Evolutionary conservation across 1,140 invertebrate genomes (phyloP).

Genomic region (Heliconius himera): DNA sequence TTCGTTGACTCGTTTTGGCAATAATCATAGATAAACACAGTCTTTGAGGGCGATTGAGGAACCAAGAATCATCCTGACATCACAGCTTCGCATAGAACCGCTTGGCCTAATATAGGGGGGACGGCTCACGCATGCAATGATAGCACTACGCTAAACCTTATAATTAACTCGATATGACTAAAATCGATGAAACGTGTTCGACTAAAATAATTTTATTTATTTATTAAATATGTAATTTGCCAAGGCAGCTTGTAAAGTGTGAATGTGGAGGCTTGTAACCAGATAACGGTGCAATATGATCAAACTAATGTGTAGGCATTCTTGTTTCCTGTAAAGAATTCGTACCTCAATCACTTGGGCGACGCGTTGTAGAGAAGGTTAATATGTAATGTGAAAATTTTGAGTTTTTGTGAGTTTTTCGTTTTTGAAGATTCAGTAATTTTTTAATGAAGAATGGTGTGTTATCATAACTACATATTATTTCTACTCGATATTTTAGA

Average conservation of each 20-base stretch:
- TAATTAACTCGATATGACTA: background rate
- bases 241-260: background rate
- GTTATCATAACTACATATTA: background rate
- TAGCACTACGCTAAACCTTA: constrained; percentile 1
- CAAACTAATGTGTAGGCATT: constrained; percentile 11
- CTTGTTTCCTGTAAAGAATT: constrained; percentile 2
- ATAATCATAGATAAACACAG: constrained; percentile 27
- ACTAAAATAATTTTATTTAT: background rate
- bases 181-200: background rate
- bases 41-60: constrained; percentile 6
- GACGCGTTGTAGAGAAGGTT: background rate
- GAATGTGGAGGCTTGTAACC: constrained; percentile 8
- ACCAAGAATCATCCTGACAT: constrained; percentile 18
- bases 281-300: constrained; percentile 14
- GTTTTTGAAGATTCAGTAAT: background rate
- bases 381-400: background rate
- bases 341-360: constrained; percentile 4
- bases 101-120: background rate
- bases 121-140: constrained; percentile 26
- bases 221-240: background rate
- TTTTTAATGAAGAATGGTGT: background rate
- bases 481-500: background rate
- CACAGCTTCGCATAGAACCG: constrained; percentile 29
- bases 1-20: constrained; percentile 14
- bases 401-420: background rate